Percentiles rank a stretch among this genome's conserved stretches.
phyloP scores from a whole-genome alignment of 2,113 vertebrate species.

The Daboia siamensis region DNA sequence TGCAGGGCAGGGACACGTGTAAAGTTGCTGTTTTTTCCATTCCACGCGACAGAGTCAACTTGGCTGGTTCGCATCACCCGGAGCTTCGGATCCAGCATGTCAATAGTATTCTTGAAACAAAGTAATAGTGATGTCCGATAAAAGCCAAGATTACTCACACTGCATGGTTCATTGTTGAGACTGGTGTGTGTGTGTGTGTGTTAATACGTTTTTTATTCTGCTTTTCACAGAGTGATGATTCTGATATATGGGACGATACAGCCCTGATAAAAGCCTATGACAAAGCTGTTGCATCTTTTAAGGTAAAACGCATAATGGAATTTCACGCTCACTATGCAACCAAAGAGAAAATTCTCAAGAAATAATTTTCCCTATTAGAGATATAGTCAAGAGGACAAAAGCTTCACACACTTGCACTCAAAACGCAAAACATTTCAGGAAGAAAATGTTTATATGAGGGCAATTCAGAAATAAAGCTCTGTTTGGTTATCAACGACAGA shows the following conservation, averaged over 20 bases:
- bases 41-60: background rate
- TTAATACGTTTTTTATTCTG: background rate
- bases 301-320: slow-evolving; percentile 69
- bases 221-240: slow-evolving; percentile 86
- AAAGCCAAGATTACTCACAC: background rate
- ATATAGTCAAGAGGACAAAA: background rate
- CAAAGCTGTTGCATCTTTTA: slow-evolving; percentile 95
- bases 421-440: background rate
- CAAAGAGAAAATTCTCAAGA: background rate
- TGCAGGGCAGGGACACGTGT: too few relatives aligned
- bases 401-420: background rate
- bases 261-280: slow-evolving; percentile 97
- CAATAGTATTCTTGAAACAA: background rate
- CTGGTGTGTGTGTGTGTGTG: background rate
- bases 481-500: too few relatives aligned
- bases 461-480: too few relatives aligned
- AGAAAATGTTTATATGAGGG: background rate
- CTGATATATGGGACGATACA: slow-evolving; percentile 97
- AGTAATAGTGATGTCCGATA: background rate
- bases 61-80: background rate
- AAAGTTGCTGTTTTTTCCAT: background rate
- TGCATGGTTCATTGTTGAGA: background rate
- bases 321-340: background rate
- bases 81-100: background rate
- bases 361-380: background rate